Conservation (phyloP, 2,797 vertebrate species). For the Rhinoraja longicauda region DNA sequence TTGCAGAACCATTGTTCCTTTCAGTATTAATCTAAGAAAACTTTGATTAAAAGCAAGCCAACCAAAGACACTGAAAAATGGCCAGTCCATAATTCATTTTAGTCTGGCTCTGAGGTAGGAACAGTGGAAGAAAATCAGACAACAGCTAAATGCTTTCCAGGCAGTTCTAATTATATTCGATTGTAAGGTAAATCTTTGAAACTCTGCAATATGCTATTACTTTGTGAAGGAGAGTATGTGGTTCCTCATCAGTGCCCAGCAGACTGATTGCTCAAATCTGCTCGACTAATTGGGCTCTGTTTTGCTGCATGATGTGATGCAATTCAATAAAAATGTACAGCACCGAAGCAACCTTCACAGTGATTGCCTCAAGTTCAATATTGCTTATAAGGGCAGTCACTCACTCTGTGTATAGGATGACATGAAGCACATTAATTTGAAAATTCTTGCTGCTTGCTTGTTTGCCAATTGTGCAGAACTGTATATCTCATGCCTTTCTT, state of each 20-base stretch:
- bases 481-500: neutral
- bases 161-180: neutral
- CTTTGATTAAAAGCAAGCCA: neutral
- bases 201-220: neutral
- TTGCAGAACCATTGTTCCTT: too few species aligned
- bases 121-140: neutral
- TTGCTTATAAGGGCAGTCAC: neutral
- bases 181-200: constrained; percentile 2
- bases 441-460: neutral
- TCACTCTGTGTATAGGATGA: neutral
- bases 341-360: neutral
- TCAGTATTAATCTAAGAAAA: neutral
- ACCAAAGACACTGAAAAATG: neutral
- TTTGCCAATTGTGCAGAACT: neutral
- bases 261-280: constrained; percentile 2
- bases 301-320: neutral
- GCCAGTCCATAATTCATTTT: neutral
- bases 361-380: neutral
- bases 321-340: neutral
- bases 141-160: neutral
- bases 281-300: neutral
- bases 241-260: neutral
- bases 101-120: neutral
- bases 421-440: neutral
- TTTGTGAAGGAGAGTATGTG: neutral